Evolutionary conservation across 2,888 invertebrate genomes (phyloP).

Genomic region (Dicyrtoma fusca): DNA sequence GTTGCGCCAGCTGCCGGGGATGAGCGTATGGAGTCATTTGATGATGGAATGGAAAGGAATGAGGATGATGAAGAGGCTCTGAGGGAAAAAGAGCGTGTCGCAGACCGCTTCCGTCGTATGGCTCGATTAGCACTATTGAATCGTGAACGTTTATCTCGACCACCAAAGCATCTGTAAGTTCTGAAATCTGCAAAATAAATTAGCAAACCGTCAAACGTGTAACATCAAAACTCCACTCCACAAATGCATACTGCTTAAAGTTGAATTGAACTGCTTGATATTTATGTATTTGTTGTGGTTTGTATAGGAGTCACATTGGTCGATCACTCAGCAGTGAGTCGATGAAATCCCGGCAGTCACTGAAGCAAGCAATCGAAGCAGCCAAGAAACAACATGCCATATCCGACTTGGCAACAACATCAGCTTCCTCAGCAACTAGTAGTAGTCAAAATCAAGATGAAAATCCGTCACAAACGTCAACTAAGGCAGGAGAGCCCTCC

Average conservation of each 20-base stretch:
- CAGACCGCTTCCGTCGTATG: conserved; percentile 69
- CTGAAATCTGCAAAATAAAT: background rate
- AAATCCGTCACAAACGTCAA: background rate
- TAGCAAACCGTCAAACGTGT: no score
- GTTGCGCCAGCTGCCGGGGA: conserved; percentile 73
- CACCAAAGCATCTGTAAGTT: conserved; percentile 44
- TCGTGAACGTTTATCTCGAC: conserved; percentile 40
- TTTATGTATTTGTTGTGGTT: no score
- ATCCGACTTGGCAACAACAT: background rate
- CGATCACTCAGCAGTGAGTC: conserved; percentile 72
- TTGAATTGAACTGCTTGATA: no score
- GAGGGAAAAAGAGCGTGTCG: conserved; percentile 18
- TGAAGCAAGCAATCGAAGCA: conserved; percentile 78
- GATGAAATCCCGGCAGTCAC: conserved; percentile 73
- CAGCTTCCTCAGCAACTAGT: background rate
- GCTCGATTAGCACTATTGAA: conserved; percentile 74
- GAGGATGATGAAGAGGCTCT: background rate
- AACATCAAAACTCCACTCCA: no score
- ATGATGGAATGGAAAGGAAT: background rate
- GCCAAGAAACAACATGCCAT: conserved; percentile 66
- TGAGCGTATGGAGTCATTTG: conserved; percentile 60
- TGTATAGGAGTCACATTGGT: conserved; percentile 75
- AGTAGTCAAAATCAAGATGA: background rate
- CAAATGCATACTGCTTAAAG: no score
- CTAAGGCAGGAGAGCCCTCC: conserved; percentile 3